Base-by-base conservation (phyloP, 2,113 vertebrate species). In the Monopterus albus region DNA sequence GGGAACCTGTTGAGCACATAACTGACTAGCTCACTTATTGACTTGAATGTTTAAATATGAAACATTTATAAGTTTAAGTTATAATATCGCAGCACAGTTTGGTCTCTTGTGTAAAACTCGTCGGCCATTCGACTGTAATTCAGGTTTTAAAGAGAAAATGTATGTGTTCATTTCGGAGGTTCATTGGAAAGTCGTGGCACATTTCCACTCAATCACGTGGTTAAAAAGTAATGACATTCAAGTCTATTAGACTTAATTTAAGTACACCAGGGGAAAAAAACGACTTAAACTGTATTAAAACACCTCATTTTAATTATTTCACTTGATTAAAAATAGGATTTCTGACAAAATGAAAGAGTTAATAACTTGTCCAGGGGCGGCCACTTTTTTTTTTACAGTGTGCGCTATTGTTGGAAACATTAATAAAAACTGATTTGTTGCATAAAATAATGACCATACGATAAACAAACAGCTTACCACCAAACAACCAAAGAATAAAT, bases 121-220 rank as follows among this genome's bases (percentile, higher is more conserved):
- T 3, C n/a, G 5, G 5, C 31, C 15, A 15, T 29, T 11, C n/a
- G n/a, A n/a, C n/a, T n/a, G n/a, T n/a, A n/a, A 38, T n/a, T 6
- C 35, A 15, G 14, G n/a, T 21, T 31, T 23, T 23, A 12, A 51
- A 18, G 26, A 26, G 13, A 38, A 21, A 3, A 18, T 42, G 35
- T 38, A 15, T 20, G n/a, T 40, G 21, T 14, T n/a, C 9, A 38
- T 68, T 70, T 49, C 36, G 10, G 55, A 83, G 71, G 60, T 28
- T 13, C 21, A 23, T n/a, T 0, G 11, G 26, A 18, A 5, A 28
- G 15, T 28, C 38, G 13, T 39, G 40, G 35, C 25, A 3, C 46
- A 47, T 75, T 45, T 21, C 28, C 26, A 25, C 57, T 25, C 18
- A 21, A 72, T 58, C 56, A 60, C 25, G 35, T 4, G 49, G 25